A percentile compares a stretch with the other conserved stretches of the same genome.
Evolutionary conservation across 1,140 invertebrate species (phyloP).

Genomic region (Drosophila leontia): DNA sequence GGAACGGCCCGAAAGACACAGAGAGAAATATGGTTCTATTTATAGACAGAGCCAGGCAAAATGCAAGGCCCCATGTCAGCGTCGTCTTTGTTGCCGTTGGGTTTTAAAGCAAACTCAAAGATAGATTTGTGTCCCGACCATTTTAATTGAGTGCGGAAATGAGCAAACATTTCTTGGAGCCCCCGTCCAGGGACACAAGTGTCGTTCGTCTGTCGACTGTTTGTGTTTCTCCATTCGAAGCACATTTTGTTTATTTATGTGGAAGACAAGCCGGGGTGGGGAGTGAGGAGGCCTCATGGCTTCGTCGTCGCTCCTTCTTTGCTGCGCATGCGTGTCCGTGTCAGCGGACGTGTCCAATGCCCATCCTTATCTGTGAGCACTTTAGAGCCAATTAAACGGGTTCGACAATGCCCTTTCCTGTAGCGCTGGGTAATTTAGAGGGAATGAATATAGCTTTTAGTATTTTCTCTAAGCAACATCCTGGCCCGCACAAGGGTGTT

Average conservation of each 20-base stretch:
- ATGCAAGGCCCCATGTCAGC: conserved; percentile 36
- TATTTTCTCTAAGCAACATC: neutral
- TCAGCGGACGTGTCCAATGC: conserved; percentile 53
- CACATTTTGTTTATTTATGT: conserved; percentile 67
- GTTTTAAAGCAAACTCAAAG: conserved; percentile 38
- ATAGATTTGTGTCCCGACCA: conserved; percentile 62
- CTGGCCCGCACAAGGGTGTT: neutral
- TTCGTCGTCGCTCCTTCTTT: conserved; percentile 41
- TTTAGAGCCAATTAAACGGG: conserved; percentile 73
- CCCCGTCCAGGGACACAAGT: conserved; percentile 21
- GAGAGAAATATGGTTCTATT: conserved; percentile 33
- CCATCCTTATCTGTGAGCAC: conserved; percentile 45
- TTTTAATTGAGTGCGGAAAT: conserved; percentile 75
- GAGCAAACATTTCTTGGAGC: conserved; percentile 49
- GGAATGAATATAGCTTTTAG: too few species aligned
- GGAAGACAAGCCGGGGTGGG: neutral
- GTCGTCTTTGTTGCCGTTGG: conserved; percentile 14
- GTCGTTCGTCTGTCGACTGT: conserved; percentile 23
- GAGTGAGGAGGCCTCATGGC: conserved; percentile 37
- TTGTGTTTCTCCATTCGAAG: conserved; percentile 48
- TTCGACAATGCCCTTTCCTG: conserved; percentile 35
- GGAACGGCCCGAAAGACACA: conserved; percentile 2
- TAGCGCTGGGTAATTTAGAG: neutral
- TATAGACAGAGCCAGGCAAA: conserved; percentile 45
- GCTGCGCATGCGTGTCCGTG: conserved; percentile 53